Conservation (phyloP, 2,797 vertebrate species). For the Telmatherina bonti region DNA sequence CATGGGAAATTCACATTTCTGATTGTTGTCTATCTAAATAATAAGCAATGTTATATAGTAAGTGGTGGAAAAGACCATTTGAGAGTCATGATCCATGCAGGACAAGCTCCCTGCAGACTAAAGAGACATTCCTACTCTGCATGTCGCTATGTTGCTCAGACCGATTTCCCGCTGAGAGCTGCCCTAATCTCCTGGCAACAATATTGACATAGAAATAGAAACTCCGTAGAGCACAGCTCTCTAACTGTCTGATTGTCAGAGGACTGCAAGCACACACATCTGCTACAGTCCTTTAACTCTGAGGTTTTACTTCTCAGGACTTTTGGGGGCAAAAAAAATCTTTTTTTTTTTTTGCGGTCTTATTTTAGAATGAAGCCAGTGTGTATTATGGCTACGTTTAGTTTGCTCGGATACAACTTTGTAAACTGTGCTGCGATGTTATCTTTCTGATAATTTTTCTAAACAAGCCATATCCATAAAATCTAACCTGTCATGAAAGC, state of each 20-base stretch:
- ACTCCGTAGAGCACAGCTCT: slow-evolving; percentile 69
- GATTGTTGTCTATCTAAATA: too few species aligned
- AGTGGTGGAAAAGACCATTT: slow-evolving; percentile 44
- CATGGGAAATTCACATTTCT: too few species aligned
- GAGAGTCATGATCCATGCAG: slow-evolving; percentile 47
- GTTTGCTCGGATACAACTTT: too few species aligned
- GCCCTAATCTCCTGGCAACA: slow-evolving; percentile 84
- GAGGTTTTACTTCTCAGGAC: too few species aligned
- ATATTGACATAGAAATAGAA: slow-evolving; percentile 83
- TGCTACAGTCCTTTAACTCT: slow-evolving; percentile 27
- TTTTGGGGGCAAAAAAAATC: too few species aligned
- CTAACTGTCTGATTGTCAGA: slow-evolving; percentile 66
- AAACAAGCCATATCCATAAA: too few species aligned
- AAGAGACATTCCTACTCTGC: slow-evolving; percentile 83
- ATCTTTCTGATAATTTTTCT: too few species aligned
- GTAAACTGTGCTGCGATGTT: too few species aligned
- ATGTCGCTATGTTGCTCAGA: slow-evolving; percentile 79
- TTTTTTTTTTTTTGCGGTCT: too few species aligned
- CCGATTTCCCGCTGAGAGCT: slow-evolving; percentile 78
- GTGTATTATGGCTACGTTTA: too few species aligned
- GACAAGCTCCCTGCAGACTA: slow-evolving; percentile 75
- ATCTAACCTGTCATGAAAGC: too few species aligned
- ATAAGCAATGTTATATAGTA: neutral
- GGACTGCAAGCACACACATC: slow-evolving; percentile 60
- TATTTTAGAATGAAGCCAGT: too few species aligned